A percentile compares a stretch with the other conserved stretches of the same genome.
Evolutionary conservation across 1,140 invertebrate genomes (phyloP).

Genomic region (Diabrotica virgifera): DNA sequence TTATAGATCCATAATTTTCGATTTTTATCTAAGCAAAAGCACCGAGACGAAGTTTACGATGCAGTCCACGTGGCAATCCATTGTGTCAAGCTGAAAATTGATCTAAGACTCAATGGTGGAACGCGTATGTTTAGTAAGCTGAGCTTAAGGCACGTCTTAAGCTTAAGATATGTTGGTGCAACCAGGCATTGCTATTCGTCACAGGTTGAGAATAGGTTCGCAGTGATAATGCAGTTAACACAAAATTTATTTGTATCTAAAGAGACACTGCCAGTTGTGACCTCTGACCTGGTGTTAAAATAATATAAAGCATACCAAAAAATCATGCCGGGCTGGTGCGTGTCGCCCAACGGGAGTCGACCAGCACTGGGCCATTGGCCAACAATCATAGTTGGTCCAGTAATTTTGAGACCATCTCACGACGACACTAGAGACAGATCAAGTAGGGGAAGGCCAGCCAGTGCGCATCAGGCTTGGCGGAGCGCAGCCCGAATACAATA

Average conservation of each 20-base stretch:
- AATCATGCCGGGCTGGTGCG: neutral
- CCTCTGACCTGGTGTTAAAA: slow-evolving; percentile 26
- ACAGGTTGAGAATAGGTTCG: too few species aligned
- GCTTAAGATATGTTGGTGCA: too few species aligned
- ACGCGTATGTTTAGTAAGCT: too few species aligned
- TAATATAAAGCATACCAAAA: slow-evolving; percentile 39
- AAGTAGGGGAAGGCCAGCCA: slow-evolving; percentile 63
- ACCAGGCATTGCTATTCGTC: too few species aligned
- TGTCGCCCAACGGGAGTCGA: slow-evolving; percentile 29
- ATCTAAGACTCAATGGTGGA: too few species aligned
- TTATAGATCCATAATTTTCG: too few species aligned
- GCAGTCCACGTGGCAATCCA: too few species aligned
- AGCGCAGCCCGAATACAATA: slow-evolving; percentile 53
- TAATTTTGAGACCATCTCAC: slow-evolving; percentile 14
- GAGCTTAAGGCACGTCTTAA: too few species aligned
- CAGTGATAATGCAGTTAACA: too few species aligned
- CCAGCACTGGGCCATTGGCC: slow-evolving; percentile 47
- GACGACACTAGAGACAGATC: slow-evolving; percentile 29
- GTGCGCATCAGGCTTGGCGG: slow-evolving; percentile 48
- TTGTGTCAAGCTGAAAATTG: too few species aligned
- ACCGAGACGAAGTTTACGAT: too few species aligned
- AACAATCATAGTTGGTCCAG: neutral
- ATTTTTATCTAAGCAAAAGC: too few species aligned
- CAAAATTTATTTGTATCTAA: neutral
- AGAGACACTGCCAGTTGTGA: slow-evolving; percentile 3